Evolutionary conservation across 2,888 invertebrate genomes (phyloP).

Genomic region (Tachina lurida): DNA sequence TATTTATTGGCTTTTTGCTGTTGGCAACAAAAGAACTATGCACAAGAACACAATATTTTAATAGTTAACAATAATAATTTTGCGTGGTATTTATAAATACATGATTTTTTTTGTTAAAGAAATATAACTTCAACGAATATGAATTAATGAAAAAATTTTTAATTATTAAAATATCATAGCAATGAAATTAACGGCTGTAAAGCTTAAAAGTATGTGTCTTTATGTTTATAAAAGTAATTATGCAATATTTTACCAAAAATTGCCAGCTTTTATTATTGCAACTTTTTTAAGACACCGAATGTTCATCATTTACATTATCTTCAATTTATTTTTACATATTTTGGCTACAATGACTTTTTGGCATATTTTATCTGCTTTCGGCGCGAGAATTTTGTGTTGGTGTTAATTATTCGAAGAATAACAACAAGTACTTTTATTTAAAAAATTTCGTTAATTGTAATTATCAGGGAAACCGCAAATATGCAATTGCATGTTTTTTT

Average conservation of each 20-base stretch:
- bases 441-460: constrained; percentile 30
- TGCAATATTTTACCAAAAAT: not conserved
- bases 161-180: not conserved
- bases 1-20: not conserved
- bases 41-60: not conserved
- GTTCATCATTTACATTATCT: too few relatives aligned
- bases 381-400: not conserved
- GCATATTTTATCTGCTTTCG: not conserved
- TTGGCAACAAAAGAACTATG: not conserved
- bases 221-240: too few relatives aligned
- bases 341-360: too few relatives aligned
- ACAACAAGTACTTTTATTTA: not conserved
- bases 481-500: too few relatives aligned
- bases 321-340: too few relatives aligned
- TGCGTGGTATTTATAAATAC: too few relatives aligned
- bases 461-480: too few relatives aligned
- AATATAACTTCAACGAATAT: not conserved
- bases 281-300: too few relatives aligned
- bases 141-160: not conserved
- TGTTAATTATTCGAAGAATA: not conserved
- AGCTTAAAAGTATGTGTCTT: too few relatives aligned
- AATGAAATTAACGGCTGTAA: too few relatives aligned
- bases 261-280: not conserved
- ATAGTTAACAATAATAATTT: not conserved
- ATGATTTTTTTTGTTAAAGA: not conserved